Evolutionary conservation across 1,140 invertebrate species (phyloP).

Genomic region (Gerris buenoi): DNA sequence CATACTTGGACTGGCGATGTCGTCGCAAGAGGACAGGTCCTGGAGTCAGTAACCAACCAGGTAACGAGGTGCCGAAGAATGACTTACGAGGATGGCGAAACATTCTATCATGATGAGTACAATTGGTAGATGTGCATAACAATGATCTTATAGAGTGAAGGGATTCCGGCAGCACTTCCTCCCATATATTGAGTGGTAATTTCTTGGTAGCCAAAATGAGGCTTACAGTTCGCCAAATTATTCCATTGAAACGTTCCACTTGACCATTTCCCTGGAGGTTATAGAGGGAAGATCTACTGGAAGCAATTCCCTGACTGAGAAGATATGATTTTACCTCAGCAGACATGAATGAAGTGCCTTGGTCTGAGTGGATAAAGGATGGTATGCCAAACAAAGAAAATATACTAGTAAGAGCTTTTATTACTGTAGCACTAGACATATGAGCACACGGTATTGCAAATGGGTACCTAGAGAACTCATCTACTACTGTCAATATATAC

Average conservation of each 20-base stretch:
- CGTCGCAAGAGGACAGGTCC: neutral
- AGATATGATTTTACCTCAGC: conserved; percentile 15
- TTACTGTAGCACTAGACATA: conserved; percentile 18
- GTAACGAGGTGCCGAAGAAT: neutral
- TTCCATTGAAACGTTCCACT: conserved; percentile 17
- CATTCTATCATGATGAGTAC: neutral
- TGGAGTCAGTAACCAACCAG: neutral
- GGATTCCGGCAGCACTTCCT: neutral
- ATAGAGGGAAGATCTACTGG: conserved; percentile 15
- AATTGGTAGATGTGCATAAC: neutral
- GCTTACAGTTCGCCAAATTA: conserved; percentile 17
- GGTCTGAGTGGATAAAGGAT: conserved; percentile 19
- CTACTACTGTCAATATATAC: conserved; percentile 23
- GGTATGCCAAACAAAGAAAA: conserved; percentile 20
- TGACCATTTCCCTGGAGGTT: conserved; percentile 15
- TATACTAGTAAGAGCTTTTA: conserved; percentile 16
- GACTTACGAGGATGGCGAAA: neutral
- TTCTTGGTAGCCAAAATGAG: conserved; percentile 7
- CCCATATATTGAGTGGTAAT: neutral
- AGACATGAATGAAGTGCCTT: conserved; percentile 19
- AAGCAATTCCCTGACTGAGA: conserved; percentile 11
- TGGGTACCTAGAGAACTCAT: conserved; percentile 27
- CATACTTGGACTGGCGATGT: neutral
- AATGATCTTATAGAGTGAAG: conserved; percentile 2
- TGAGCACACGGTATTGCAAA: conserved; percentile 21